Evolutionary conservation across 2,888 invertebrate species (phyloP).

Genomic region (Lithosia quadra): DNA sequence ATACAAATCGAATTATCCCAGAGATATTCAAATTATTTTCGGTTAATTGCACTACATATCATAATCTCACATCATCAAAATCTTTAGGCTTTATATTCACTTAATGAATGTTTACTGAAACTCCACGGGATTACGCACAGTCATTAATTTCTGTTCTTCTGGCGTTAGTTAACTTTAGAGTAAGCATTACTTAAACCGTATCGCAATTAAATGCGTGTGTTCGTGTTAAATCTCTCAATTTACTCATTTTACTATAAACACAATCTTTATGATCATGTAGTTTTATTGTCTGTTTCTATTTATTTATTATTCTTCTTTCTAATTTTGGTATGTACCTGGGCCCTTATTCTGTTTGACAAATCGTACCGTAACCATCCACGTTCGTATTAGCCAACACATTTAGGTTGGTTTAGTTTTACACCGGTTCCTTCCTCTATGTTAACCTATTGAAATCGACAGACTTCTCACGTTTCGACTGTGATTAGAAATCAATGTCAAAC

Average conservation of each 20-base stretch:
- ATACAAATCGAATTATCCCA: not conserved
- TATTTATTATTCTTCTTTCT: not conserved
- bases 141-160: constrained; percentile 35
- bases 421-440: no score
- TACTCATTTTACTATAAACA: constrained; percentile 2
- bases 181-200: constrained; percentile 21
- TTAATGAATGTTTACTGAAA: constrained; percentile 42
- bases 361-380: no score
- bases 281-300: not conserved
- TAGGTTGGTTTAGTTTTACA: no score
- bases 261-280: not conserved
- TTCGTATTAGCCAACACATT: no score
- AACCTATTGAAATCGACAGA: no score
- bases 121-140: constrained; percentile 29
- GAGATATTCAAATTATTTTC: not conserved
- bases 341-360: no score
- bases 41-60: constrained; percentile 20
- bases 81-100: constrained; percentile 39
- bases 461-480: no score
- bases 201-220: constrained; percentile 13
- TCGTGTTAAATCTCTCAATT: not conserved
- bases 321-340: no score
- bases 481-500: no score
- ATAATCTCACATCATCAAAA: constrained; percentile 30
- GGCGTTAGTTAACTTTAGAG: constrained; percentile 24